Base-by-base conservation (phyloP, 1,140 invertebrate genomes). In the Drosophila ananassae region DNA sequence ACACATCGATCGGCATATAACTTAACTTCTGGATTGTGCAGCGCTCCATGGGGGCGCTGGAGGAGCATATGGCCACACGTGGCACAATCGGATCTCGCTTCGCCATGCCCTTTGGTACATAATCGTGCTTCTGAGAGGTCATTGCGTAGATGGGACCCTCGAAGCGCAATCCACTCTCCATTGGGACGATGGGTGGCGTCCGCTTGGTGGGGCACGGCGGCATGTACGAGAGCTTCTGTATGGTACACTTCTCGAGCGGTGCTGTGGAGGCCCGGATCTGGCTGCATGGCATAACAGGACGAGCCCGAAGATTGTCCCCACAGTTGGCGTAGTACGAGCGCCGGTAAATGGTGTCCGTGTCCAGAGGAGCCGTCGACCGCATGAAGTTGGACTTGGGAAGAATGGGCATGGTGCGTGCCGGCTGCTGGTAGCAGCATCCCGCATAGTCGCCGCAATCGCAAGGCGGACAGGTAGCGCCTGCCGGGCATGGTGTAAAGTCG, bases 41-140 rank as follows among this genome's bases (percentile, higher is more conserved):
- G 47, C 93, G 92, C 57, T 93, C 91, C 63, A 94, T 92, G 0
- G 93, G 93, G 30, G 93, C 92, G 10, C 92, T 92, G 0, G 94
- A 92, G 41, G 85, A 91, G 72, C 92, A 92, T 52, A 94, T 94
- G 39, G 93, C 93, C 1, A 83, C 72, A 0, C 90, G 67, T 0
- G 94, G 95, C 61, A 93, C 92, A 58, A 92, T 94, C 56, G 91
- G 93, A 8, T 90, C 83, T 0, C 93, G 92, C 69, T 91, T 91
- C 73, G 91, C 91, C 24, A 90, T 84, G 0, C 93, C 93, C 90
- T 96, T 96, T 63, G 95, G 94, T 10, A 95, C 94, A 77, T 94
- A 96, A 92, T 96, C 95, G 71, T 95, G 94, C 60, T 95, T 95
- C 56, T 95, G 94, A n/a, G 95, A 96, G 3, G 95, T 96, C 60